Percentiles rank a stretch among this genome's conserved stretches.
Evolutionary conservation across 2,888 invertebrate species (phyloP).

Genomic region (Rhagonycha lutea): DNA sequence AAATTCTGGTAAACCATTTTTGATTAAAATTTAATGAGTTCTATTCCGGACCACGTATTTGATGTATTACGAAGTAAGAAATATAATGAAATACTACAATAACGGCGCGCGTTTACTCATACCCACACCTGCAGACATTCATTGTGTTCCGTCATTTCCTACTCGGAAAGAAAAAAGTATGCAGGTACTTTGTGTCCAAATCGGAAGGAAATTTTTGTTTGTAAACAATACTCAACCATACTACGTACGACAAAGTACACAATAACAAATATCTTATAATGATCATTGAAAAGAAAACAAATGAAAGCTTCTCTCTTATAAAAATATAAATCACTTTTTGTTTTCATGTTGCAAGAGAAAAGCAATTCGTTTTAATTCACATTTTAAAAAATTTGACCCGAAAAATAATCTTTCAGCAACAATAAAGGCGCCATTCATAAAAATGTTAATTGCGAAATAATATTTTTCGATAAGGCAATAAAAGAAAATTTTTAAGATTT

Average conservation of each 20-base stretch:
- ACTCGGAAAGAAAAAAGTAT: background rate
- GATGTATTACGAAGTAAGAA: no score
- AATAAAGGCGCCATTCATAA: background rate
- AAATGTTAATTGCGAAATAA: background rate
- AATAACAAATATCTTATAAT: background rate
- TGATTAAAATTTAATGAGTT: background rate
- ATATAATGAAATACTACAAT: background rate
- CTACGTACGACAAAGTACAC: background rate
- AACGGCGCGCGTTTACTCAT: background rate
- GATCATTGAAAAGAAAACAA: background rate
- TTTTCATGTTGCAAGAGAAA: background rate
- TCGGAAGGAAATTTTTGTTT: background rate
- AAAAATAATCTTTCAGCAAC: background rate
- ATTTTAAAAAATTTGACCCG: background rate
- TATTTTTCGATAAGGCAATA: background rate
- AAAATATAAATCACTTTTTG: background rate
- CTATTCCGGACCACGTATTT: no score
- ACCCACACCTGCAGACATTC: background rate
- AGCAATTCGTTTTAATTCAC: background rate
- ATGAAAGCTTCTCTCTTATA: background rate
- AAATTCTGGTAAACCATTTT: background rate
- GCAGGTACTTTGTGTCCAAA: background rate
- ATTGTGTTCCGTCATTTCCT: background rate
- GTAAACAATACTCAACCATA: background rate
- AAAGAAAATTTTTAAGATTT: background rate